Conservation (phyloP, 2,113 vertebrate species). For the Paratilapia polleni region DNA sequence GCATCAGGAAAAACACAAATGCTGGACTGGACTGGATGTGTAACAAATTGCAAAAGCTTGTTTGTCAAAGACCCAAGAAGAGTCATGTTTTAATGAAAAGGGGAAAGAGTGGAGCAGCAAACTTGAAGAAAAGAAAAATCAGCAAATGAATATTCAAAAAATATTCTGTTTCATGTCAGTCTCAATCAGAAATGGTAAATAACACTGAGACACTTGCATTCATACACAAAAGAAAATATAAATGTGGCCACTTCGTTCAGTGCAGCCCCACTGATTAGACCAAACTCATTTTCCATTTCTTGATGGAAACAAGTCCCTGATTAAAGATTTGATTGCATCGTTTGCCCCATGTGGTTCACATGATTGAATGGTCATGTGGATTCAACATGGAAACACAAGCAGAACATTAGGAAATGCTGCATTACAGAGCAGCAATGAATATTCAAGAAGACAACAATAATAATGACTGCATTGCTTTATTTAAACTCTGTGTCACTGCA, state of each 20-base stretch:
- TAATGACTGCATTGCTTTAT: neutral
- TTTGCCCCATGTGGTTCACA: constrained; percentile 21
- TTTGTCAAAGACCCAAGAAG: constrained; percentile 10
- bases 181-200: neutral
- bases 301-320: constrained; percentile 16
- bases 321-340: constrained; percentile 44
- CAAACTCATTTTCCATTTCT: neutral
- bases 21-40: neutral
- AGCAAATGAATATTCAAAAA: constrained; percentile 2
- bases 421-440: neutral
- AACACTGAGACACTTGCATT: neutral
- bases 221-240: neutral
- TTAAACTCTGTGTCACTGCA: neutral
- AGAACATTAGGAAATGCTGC: neutral
- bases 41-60: constrained; percentile 21
- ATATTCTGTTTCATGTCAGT: neutral
- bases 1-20: neutral
- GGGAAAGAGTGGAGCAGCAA: neutral
- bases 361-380: constrained; percentile 21
- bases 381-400: neutral
- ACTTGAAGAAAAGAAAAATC: neutral
- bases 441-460: constrained; percentile 8
- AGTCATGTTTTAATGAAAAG: neutral
- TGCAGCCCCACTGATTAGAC: neutral
- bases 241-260: neutral